Base-by-base conservation (phyloP, 1,140 invertebrate species). In the Drosophila teissieri region DNA sequence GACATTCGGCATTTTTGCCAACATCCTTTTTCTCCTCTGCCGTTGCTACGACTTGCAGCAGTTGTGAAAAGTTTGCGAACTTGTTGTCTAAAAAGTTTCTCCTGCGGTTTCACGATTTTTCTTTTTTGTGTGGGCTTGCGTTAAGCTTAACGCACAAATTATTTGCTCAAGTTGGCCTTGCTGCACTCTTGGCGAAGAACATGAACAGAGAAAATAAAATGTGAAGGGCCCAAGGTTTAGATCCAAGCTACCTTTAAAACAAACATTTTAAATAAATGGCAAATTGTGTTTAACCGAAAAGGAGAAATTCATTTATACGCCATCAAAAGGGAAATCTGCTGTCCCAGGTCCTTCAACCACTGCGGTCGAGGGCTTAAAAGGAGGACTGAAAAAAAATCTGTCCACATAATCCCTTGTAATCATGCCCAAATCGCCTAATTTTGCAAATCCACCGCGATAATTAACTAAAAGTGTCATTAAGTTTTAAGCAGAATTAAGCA, bases 401-500 rank as follows among this genome's bases (percentile, higher is more conserved):
- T 69, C 78, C 61, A 74, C 68, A 83, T 89, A 84, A 89, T 84
- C 80, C 73, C 68, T 64, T 61, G 80, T 89, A 89, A 89, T 89
- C 84, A 90, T 80, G 73, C 77, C 80, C 77, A 77, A 89, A 89
- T 89, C 85, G 84, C 84, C 84, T 89, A 89, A 89, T 89, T 89
- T 89, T 84, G 84, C 84, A 90, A 89, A 89, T 90, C 80, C 84
- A 89, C 84, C 84, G 80, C 84, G 84, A 89, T 89, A 89, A 89
- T 89, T 89, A 89, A 89, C 77, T 89, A 67, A 90, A 89, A 89
- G 84, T 89, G 84, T 84, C 84, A 89, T 89, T 89, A 89, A 90
- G 84, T 89, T 89, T 89, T 89, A 89, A 89, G 68, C 84, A 83
- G 77, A 80, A 80, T 72, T 89, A 83, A 89, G 80, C 85, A 83